phyloP scores from a whole-genome alignment of 2,888 invertebrate genomes.

The Ochropleura plecta region DNA sequence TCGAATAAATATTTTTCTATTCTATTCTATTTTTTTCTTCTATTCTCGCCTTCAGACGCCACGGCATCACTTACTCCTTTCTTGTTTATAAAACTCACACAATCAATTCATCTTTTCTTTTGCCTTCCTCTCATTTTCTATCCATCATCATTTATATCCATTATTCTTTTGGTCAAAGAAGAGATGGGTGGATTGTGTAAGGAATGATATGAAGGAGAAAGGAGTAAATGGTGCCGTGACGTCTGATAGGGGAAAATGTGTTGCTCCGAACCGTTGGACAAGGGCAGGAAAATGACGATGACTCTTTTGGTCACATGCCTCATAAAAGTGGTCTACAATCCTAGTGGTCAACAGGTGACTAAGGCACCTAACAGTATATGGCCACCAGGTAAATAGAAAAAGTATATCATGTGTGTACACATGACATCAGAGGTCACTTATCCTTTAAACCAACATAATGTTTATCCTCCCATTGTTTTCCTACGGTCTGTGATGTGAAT shows the following conservation, averaged over 20 bases:
- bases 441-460: background rate
- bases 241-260: too few relatives aligned
- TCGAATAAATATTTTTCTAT: too few relatives aligned
- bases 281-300: too few relatives aligned
- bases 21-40: background rate
- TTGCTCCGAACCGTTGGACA: too few relatives aligned
- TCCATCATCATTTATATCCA: background rate
- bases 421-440: conserved; percentile 3
- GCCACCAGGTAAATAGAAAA: background rate
- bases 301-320: background rate
- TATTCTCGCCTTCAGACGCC: background rate
- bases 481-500: background rate
- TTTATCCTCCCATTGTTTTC: background rate
- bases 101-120: background rate
- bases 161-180: background rate
- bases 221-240: too few relatives aligned
- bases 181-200: too few relatives aligned
- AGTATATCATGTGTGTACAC: background rate
- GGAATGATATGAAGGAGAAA: too few relatives aligned
- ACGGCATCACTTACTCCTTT: background rate
- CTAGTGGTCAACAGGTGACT: background rate
- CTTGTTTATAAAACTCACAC: too few relatives aligned
- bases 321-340: background rate
- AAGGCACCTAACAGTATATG: background rate
- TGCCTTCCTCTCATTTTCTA: background rate